These are phyloP conservation scores for Smittia aterrima DNA, from an alignment of 2,888 invertebrate genomes.

Conservation along the genomic window DNA sequence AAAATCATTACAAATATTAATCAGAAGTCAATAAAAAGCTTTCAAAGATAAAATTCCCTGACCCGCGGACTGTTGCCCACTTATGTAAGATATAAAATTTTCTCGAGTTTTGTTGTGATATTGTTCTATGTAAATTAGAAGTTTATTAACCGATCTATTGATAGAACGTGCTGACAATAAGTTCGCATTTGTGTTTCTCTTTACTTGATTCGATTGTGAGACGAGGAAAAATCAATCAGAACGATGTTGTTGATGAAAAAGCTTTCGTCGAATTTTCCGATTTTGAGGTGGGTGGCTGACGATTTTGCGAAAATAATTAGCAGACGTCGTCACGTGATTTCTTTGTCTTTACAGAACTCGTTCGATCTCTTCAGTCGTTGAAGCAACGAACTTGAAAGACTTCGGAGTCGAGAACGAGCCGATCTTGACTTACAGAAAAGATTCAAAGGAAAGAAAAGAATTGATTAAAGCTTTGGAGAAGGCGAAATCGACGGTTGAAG, in stretches of 20 bases:
- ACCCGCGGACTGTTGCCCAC: too few species aligned
- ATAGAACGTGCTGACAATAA: slow-evolving; percentile 29
- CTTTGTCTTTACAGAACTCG: slow-evolving; percentile 46
- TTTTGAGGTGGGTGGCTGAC: not conserved
- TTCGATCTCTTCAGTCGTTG: slow-evolving; percentile 64
- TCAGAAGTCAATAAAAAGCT: too few species aligned
- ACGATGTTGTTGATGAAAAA: not conserved
- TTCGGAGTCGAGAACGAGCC: slow-evolving; percentile 77
- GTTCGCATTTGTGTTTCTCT: not conserved
- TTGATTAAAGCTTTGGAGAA: slow-evolving; percentile 68
- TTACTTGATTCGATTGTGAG: not conserved
- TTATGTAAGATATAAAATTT: too few species aligned
- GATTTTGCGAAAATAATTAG: not conserved
- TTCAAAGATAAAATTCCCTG: too few species aligned
- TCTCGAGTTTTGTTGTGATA: not conserved
- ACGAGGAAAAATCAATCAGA: not conserved
- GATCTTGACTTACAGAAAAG: slow-evolving; percentile 73
- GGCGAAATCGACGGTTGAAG: slow-evolving; percentile 66
- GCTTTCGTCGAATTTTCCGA: not conserved
- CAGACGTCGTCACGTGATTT: too few species aligned
- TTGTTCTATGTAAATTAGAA: slow-evolving; percentile 23
- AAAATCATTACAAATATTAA: too few species aligned
- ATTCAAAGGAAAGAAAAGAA: slow-evolving; percentile 75
- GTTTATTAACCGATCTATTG: not conserved
- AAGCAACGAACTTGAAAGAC: slow-evolving; percentile 64